Base-by-base conservation (phyloP, 2,113 vertebrate genomes). In the Poeciliopsis occidentalis region DNA sequence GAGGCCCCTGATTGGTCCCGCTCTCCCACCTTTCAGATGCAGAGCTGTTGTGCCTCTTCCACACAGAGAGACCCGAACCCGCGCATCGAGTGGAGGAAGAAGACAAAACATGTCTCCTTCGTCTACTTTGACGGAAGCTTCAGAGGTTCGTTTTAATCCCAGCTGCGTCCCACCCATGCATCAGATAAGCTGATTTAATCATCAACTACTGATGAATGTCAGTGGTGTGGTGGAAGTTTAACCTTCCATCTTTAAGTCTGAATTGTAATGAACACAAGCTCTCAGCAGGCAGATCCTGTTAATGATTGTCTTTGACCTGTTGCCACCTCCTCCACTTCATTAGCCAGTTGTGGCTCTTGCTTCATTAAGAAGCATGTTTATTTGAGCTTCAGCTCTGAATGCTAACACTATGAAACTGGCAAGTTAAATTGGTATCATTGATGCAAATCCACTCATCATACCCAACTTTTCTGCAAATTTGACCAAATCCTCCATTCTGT, bases 11-110 rank as follows among this genome's bases (percentile, higher is more conserved):
- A 73, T 69, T 13, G 39, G 44, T 73, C 67, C 1, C 62, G 0
- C 70, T 30, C 11, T 13, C 54, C 66, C 44, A 4, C 57, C 17
- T 54, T 66, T 29, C 84, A 99, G 97, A 96, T 19, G 95, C 94
- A 0, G 92, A 91, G 79, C 96, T 99, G 88, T 94, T 94, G 69
- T 99, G 98, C 92, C 91, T 88, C 70, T 96, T 95, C 82, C 93
- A 74, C 75, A 94, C 95, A n/a, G 95, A 96, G 44, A 26, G 95
- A 94, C 3, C 79, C 65, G 17, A 88, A 85, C 60, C 94, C 95
- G 1, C 96, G 97, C 85, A 93, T 98, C 73, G 97, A 99, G 85
- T 99, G 98, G 98, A 99, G 98, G 94, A 99, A 97, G 89, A 94
- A 87, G 6, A 72, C 90, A 13, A 88, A 77, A 5, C 93, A 92